Base-by-base conservation (phyloP, 2,888 invertebrate species). In the Drosophila paranaensis region DNA sequence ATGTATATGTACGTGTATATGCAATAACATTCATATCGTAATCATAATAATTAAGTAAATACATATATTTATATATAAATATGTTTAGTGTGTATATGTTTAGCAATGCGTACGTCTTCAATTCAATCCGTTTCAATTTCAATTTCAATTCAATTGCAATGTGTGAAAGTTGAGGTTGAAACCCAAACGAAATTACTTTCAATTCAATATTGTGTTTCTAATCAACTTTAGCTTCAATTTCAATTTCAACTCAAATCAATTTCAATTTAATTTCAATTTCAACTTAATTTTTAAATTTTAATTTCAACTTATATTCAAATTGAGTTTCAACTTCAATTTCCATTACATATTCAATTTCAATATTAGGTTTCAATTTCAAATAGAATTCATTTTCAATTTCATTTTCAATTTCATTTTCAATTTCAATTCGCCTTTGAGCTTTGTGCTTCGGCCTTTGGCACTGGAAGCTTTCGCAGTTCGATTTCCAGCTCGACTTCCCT, bases 11-110 rank as follows among this genome's bases (percentile, higher is more conserved):
- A 55, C 53, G 74, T 85, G 82, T 82, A 89, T 88, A 84, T 89
- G 88, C 88, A 85, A 88, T 88, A 89, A 84, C 84, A 84, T 84
- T 88, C 69, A 83, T 82, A 88, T 83, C 68, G 64, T 87, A 88
- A 88, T 88, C 62, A 84, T 76, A 81, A 80, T 85, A 77, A 83
- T 77, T 82, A 91, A 90, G 71, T 79, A 79, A 79, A 71, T 76
- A 77, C 64, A 81, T 81, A 78, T 90, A 73, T 79, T 74, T 82
- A 37, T 53, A 53, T 53, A 53, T 53, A 76, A 87, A 84, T 85
- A 72, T 85, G 73, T 79, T 80, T 33, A 81, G 67, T 76, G 76
- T 85, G 74, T 82, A 74, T 74, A 69, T 71, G 57, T 74, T 73
- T 72, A 71, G 75, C 72, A 48, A 60, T 64, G 64, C 66, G 57